A percentile compares a stretch with the other conserved stretches of the same genome.
Conservation (phyloP, 2,113 vertebrate genomes). For the Platichthys flesus region DNA sequence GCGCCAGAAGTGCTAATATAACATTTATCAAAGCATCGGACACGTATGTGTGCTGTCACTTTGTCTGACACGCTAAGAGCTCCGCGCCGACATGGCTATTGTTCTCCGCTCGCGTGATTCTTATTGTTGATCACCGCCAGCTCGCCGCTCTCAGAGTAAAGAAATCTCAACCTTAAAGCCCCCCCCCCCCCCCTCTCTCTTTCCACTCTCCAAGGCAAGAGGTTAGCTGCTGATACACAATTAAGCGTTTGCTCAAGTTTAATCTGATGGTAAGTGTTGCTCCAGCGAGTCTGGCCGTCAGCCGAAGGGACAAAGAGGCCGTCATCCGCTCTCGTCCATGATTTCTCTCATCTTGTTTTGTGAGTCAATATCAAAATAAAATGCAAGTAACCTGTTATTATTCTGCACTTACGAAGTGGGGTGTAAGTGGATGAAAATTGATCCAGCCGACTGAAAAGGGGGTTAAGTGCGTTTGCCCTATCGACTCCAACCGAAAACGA, state of each 20-base stretch:
- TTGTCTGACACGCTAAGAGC: constrained; percentile 87
- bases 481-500: constrained; percentile 89
- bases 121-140: constrained; percentile 84
- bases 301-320: constrained; percentile 83
- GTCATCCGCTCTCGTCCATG: constrained; percentile 83
- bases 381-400: constrained; percentile 94
- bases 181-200: neutral
- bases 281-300: constrained; percentile 85
- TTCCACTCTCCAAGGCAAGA: constrained; percentile 80
- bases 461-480: constrained; percentile 91
- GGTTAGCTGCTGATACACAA: constrained; percentile 86
- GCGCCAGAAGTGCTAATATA: constrained; percentile 92
- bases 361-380: constrained; percentile 94
- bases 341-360: constrained; percentile 79
- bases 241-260: constrained; percentile 87
- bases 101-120: constrained; percentile 55
- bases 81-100: constrained; percentile 72
- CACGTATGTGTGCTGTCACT: constrained; percentile 84
- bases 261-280: constrained; percentile 89
- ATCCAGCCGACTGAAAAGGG: constrained; percentile 93
- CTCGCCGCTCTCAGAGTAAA: constrained; percentile 81
- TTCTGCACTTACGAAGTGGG: constrained; percentile 89
- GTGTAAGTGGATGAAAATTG: constrained; percentile 94
- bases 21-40: constrained; percentile 88
- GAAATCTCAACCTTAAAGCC: constrained; percentile 78